These are phyloP conservation scores for Scrobipalpa atriplicella DNA, from an alignment of 2,888 invertebrate species.

Conservation along the genomic window DNA sequence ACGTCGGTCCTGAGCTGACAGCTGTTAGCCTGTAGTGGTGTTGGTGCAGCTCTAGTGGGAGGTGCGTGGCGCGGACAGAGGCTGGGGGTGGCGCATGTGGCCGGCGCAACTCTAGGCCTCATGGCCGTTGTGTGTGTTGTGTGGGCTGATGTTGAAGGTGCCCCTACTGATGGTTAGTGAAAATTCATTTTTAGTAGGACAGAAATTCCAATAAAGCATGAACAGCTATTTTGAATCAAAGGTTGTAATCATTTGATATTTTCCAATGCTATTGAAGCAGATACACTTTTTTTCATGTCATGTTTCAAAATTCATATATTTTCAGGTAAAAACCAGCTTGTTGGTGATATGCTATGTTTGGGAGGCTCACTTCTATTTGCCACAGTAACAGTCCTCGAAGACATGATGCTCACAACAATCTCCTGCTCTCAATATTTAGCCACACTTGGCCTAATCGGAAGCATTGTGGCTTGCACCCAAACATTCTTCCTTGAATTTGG, in stretches of 20 bases:
- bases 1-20: conserved; percentile 84
- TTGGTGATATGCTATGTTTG: conserved; percentile 92
- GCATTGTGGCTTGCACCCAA: conserved; percentile 89
- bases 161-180: conserved; percentile 82
- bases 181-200: neutral
- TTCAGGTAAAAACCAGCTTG: conserved; percentile 89
- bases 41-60: conserved; percentile 91
- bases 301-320: conserved; percentile 34
- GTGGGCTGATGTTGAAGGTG: conserved; percentile 90
- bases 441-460: conserved; percentile 91
- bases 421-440: conserved; percentile 91
- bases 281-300: neutral
- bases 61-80: conserved; percentile 89
- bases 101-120: conserved; percentile 90
- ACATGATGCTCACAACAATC: conserved; percentile 90
- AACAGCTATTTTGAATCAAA: no score
- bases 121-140: conserved; percentile 92
- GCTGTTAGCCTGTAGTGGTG: conserved; percentile 93
- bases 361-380: conserved; percentile 91
- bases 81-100: conserved; percentile 88
- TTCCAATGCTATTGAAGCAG: no score
- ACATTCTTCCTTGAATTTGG: conserved; percentile 89
- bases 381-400: conserved; percentile 90
- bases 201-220: neutral
- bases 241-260: no score